phyloP scores from a whole-genome alignment of 2,113 vertebrate genomes.

The Galemys pyrenaicus region DNA sequence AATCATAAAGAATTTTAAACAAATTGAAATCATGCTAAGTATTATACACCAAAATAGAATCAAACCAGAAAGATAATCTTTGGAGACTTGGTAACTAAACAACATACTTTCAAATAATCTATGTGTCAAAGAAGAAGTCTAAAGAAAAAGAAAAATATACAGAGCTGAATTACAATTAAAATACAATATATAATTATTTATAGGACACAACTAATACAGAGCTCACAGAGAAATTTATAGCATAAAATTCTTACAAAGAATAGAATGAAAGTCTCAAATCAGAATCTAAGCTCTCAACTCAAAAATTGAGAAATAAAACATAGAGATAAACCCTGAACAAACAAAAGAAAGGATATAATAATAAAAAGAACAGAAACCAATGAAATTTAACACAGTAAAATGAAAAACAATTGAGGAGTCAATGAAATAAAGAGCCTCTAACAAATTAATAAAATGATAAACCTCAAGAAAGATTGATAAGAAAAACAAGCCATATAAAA shows the following conservation, averaged over 20 bases:
- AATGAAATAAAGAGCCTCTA: background rate
- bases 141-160: background rate
- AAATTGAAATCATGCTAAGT: too few species aligned
- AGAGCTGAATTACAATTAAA: background rate
- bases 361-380: background rate
- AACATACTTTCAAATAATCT: background rate
- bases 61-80: too few species aligned
- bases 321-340: background rate
- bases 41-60: too few species aligned
- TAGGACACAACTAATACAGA: background rate
- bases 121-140: background rate
- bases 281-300: background rate
- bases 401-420: background rate
- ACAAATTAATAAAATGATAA: background rate
- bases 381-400: background rate
- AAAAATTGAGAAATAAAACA: background rate
- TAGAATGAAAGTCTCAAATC: background rate
- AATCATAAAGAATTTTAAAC: too few species aligned
- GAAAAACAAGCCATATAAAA: background rate
- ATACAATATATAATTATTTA: background rate
- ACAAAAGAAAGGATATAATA: background rate
- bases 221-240: background rate
- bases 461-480: background rate
- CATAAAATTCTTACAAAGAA: background rate
- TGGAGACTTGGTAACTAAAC: too few species aligned